phyloP scores from a whole-genome alignment of 2,888 invertebrate genomes.

The Malacosoma neustria region DNA sequence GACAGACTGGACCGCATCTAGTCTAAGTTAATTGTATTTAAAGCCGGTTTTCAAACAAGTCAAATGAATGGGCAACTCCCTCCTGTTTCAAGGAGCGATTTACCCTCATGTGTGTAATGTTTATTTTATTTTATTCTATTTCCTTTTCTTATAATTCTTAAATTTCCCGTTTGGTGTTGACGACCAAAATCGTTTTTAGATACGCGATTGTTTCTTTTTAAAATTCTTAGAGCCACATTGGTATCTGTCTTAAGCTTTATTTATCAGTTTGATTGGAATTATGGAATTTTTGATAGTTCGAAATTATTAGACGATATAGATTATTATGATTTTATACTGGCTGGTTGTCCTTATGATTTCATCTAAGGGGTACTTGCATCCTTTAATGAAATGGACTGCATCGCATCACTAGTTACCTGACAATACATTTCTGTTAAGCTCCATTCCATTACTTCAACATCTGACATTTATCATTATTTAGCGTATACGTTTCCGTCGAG shows the following conservation, averaged over 20 bases:
- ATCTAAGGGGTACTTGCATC: constrained; percentile 38
- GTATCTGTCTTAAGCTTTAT: constrained; percentile 21
- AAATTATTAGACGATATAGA: constrained; percentile 7
- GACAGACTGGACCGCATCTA: constrained; percentile 55
- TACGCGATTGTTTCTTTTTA: constrained; percentile 22
- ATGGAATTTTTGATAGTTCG: constrained; percentile 13
- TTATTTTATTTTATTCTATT: constrained; percentile 40
- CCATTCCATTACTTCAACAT: constrained; percentile 45
- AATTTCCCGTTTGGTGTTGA: constrained; percentile 57
- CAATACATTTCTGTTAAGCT: constrained; percentile 10
- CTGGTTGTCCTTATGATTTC: constrained; percentile 44
- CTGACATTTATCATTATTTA: constrained; percentile 43
- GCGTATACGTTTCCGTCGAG: constrained; percentile 5
- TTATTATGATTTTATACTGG: constrained; percentile 32
- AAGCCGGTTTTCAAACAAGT: constrained; percentile 51
- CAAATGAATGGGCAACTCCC: constrained; percentile 71
- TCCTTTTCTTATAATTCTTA: constrained; percentile 28
- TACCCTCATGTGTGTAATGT: constrained; percentile 51
- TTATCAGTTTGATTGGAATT: constrained; percentile 15
- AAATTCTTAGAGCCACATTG: constrained; percentile 18
- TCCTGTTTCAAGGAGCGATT: constrained; percentile 54
- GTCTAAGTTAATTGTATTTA: constrained; percentile 42
- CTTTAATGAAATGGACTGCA: constrained; percentile 33
- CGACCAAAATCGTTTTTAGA: constrained; percentile 74
- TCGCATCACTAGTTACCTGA: not conserved